Conservation (phyloP, 2,113 vertebrate genomes). For the Ariopsis seemanni region DNA sequence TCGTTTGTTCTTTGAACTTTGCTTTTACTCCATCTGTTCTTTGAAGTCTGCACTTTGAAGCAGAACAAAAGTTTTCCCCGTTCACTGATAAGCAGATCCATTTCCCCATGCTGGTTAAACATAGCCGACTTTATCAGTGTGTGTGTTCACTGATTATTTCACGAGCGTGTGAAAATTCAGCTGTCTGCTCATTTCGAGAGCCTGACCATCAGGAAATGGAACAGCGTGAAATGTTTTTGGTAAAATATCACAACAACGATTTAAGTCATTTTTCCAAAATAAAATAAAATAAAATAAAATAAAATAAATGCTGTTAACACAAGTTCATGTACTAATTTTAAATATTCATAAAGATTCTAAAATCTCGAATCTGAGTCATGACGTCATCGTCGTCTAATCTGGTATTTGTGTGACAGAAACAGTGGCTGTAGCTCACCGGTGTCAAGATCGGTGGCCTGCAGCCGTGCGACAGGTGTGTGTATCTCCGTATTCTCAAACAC, state of each 20-base stretch:
- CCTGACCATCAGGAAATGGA: neutral
- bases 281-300: no score
- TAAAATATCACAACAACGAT: neutral
- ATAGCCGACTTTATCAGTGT: neutral
- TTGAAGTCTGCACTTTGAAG: slow-evolving; percentile 26
- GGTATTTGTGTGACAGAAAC: no score
- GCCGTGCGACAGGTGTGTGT: slow-evolving; percentile 83
- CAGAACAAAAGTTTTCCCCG: neutral
- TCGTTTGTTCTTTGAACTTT: slow-evolving; percentile 1
- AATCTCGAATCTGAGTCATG: no score
- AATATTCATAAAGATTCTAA: no score
- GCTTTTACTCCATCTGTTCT: slow-evolving; percentile 13
- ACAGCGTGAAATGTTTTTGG: neutral
- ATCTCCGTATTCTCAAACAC: slow-evolving; percentile 95
- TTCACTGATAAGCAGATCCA: neutral
- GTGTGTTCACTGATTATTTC: neutral
- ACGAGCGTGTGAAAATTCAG: neutral
- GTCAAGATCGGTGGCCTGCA: slow-evolving; percentile 86
- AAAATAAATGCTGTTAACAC: no score
- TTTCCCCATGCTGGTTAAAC: neutral
- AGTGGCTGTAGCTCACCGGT: slow-evolving; percentile 71
- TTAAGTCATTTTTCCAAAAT: no score
- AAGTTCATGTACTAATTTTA: no score
- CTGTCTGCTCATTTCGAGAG: neutral
- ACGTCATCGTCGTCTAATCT: no score